phyloP scores from a whole-genome alignment of 2,888 invertebrate genomes.

The Patella caerulea region DNA sequence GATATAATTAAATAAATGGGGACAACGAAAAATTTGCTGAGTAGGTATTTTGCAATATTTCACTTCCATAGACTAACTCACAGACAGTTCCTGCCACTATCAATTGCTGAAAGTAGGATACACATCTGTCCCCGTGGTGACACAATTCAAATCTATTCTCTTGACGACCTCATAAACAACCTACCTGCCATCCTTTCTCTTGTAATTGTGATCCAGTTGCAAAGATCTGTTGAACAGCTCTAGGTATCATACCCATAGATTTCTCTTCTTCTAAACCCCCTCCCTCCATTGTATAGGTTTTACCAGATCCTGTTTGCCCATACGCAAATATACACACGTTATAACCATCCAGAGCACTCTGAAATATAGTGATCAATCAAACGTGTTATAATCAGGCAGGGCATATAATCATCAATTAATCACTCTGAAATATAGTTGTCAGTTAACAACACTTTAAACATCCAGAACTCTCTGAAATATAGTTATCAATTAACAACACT shows the following conservation, averaged over 20 bases:
- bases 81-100: too few species aligned
- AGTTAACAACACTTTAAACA: too few species aligned
- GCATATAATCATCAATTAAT: too few species aligned
- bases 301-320: slow-evolving; percentile 71
- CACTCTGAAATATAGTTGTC: too few species aligned
- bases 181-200: slow-evolving; percentile 81
- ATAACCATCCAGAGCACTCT: slow-evolving; percentile 82
- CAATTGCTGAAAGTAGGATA: neutral
- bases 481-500: too few species aligned
- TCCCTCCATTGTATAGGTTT: slow-evolving; percentile 71
- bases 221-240: slow-evolving; percentile 87
- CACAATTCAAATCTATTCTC: neutral
- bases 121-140: too few species aligned
- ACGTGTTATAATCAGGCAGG: too few species aligned
- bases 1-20: too few species aligned
- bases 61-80: too few species aligned
- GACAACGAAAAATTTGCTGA: too few species aligned
- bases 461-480: too few species aligned
- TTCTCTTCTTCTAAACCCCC: slow-evolving; percentile 43
- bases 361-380: slow-evolving; percentile 32
- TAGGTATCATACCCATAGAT: slow-evolving; percentile 83
- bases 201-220: slow-evolving; percentile 80
- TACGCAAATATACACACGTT: slow-evolving; percentile 72
- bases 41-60: too few species aligned
- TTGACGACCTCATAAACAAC: slow-evolving; percentile 16